These are phyloP conservation scores for Synergus gifuensis DNA, from an alignment of 2,888 invertebrate species.

Conservation along the genomic window DNA sequence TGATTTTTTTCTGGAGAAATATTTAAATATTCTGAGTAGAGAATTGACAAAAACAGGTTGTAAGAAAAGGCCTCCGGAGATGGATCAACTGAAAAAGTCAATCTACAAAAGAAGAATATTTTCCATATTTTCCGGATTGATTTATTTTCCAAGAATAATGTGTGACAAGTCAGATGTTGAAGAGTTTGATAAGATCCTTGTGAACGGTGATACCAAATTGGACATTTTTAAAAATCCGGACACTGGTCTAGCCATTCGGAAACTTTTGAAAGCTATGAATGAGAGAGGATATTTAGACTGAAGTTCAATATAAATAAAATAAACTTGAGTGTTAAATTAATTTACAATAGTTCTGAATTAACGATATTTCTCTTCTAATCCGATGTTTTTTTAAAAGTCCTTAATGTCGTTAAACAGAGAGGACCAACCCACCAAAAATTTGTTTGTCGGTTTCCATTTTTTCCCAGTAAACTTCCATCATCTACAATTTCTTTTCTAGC, in stretches of 20 bases:
- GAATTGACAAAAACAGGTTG: constrained; percentile 58
- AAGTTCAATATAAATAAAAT: not conserved
- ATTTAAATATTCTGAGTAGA: constrained; percentile 53
- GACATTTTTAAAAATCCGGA: constrained; percentile 60
- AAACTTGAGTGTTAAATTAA: too few relatives aligned
- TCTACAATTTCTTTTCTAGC: not conserved
- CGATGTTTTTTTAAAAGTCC: not conserved
- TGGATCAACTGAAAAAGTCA: constrained; percentile 56
- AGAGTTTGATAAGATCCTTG: constrained; percentile 51
- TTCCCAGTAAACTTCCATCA: not conserved
- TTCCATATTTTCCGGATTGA: constrained; percentile 55
- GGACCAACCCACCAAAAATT: not conserved
- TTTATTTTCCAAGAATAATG: constrained; percentile 62
- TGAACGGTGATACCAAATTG: constrained; percentile 55
- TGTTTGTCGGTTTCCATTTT: not conserved
- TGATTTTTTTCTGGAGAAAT: constrained; percentile 57
- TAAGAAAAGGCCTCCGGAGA: constrained; percentile 58
- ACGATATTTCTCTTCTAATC: too few relatives aligned
- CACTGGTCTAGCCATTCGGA: constrained; percentile 51
- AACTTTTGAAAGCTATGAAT: constrained; percentile 59
- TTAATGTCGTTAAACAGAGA: not conserved
- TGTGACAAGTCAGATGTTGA: constrained; percentile 59
- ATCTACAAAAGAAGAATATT: constrained; percentile 60
- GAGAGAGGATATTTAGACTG: constrained; percentile 60
- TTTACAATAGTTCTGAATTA: too few relatives aligned